Percentiles rank a stretch among this genome's conserved stretches.
Evolutionary conservation across 2,888 invertebrate genomes (phyloP).

Genomic region (Harmothoe impar): DNA sequence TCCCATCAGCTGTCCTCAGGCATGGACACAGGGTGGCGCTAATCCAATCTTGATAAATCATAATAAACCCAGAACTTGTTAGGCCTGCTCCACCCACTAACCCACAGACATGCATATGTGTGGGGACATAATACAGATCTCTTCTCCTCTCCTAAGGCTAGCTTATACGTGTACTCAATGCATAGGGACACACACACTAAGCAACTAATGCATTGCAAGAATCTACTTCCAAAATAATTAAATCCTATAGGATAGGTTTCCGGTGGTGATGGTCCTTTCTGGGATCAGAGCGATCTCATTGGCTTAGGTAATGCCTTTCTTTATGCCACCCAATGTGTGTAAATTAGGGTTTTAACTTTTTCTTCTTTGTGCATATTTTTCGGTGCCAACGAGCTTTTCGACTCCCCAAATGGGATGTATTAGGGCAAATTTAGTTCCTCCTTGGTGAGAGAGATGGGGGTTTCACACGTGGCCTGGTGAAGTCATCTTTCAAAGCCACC

Average conservation of each 20-base stretch:
- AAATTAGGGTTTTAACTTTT: no score
- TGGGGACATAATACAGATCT: no score
- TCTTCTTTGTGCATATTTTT: no score
- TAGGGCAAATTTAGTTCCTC: neutral
- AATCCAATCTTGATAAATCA: neutral
- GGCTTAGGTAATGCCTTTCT: no score
- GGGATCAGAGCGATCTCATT: no score
- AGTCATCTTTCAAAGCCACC: neutral
- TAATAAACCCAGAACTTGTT: neutral
- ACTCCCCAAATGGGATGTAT: neutral
- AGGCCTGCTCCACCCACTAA: neutral
- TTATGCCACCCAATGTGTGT: no score
- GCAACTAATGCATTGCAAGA: no score
- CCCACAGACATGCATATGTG: no score
- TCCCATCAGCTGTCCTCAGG: neutral
- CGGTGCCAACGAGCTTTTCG: neutral
- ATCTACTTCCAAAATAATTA: no score
- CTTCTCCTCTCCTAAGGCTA: no score
- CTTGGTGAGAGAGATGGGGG: neutral
- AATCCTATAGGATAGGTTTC: no score
- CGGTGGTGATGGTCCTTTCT: no score
- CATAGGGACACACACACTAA: neutral
- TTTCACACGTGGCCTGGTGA: neutral
- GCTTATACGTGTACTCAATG: neutral
- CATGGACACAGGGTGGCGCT: neutral